Conservation (phyloP, 2,797 vertebrate genomes). For the Pteronotus mesoamericanus region DNA sequence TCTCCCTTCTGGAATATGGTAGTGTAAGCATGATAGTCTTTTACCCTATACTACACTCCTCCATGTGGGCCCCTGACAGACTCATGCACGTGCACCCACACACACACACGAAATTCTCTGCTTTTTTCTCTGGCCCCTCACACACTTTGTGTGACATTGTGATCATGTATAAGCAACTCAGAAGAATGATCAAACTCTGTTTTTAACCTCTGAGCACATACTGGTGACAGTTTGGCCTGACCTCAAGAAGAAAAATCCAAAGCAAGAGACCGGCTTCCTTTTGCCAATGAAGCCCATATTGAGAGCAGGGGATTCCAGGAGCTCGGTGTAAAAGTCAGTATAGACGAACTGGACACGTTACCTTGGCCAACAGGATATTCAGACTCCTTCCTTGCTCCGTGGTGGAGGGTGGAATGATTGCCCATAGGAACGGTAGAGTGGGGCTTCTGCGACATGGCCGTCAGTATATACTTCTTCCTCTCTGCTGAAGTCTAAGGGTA, state of each 20-base stretch:
- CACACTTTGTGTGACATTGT: accelerated
- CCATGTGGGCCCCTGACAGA: background rate
- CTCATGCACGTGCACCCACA: background rate
- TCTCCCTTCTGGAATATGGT: background rate
- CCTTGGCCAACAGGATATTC: background rate
- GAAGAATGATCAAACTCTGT: background rate
- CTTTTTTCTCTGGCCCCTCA: background rate
- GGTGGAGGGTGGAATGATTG: accelerated
- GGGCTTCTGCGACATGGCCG: accelerated
- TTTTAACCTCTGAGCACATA: background rate
- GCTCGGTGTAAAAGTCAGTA: accelerated
- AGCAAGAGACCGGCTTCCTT: background rate
- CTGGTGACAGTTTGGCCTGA: background rate
- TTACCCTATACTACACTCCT: accelerated
- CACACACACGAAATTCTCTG: background rate
- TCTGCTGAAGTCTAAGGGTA: background rate
- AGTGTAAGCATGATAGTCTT: background rate
- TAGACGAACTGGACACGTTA: accelerated
- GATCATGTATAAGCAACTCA: background rate
- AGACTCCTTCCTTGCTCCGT: accelerated
- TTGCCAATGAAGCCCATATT: background rate
- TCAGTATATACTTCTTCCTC: accelerated
- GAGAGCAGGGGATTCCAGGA: background rate
- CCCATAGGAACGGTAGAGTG: accelerated
- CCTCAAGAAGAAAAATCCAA: background rate